Base-by-base conservation (phyloP, 1,140 invertebrate genomes). In the Orchestia grillus region DNA sequence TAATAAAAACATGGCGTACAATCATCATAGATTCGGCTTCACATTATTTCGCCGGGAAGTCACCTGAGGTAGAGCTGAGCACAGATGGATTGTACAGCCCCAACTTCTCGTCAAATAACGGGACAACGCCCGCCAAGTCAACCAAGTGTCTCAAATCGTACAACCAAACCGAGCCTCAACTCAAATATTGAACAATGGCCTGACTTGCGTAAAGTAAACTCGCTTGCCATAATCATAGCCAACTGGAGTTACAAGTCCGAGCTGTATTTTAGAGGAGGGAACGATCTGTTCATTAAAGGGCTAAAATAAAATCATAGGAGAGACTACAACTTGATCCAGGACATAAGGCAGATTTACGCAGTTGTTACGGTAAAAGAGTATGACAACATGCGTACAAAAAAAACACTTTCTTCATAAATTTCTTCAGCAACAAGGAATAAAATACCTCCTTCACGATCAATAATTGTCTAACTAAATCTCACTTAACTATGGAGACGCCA, bases 111-210 rank as follows among this genome's bases (percentile, higher is more conserved):
- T 77, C 11, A 77, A 77, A 77, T 36, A 23, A 77, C 62, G 47
- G 19, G 47, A 53, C 47, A 53, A n/a, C n/a, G n/a, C n/a, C 11
- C 62, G 62, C 28, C 62, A 77, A 77, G 62, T 77, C 28, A 77
- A 77, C 11, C 62, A 15, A 77, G 62, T 15, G 62, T 77, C 28
- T 23, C 62, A 77, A 77, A 77, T 77, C 62, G 62, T 36, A 77
- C 62, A 77, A 77, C 62, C 62, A 77, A 77, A 77, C 62, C 62
- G 62, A 77, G 15, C 15, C 62, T 77, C 62, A 77, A 77, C 62
- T 77, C 62, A 77, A 77, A 77, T 77, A 77, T 77, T 77, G 62
- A 77, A 77, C 62, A 77, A 77, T 77, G 62, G 62, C 62, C 62
- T 77, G 62, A 77, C 62, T 77, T 77, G 1, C 62, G 62, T 36